Evolutionary conservation across 2,888 invertebrate genomes (phyloP).

Genomic region (Corythucha ciliata): DNA sequence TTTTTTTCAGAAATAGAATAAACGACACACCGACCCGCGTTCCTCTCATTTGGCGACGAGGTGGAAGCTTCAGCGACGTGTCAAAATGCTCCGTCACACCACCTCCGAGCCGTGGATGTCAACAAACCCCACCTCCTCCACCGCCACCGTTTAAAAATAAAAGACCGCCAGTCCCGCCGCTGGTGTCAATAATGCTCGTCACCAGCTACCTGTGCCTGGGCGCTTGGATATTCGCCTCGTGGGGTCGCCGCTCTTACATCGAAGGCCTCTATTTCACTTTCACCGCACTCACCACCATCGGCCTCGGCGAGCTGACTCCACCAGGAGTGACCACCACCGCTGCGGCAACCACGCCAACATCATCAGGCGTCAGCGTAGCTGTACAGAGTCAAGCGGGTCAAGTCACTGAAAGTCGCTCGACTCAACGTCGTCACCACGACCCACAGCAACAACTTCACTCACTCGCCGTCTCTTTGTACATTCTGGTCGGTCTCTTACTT

Average conservation of each 20-base stretch:
- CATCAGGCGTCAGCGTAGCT: too few species aligned
- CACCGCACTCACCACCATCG: conserved; percentile 69
- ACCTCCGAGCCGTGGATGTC: too few species aligned
- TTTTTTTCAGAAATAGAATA: conserved; percentile 42
- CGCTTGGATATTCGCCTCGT: conserved; percentile 66
- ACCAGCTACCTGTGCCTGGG: conserved; percentile 65
- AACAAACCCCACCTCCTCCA: conserved; percentile 21
- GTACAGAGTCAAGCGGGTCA: too few species aligned
- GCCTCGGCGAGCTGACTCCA: conserved; percentile 66
- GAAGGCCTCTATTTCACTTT: conserved; percentile 80
- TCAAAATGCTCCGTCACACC: conserved; percentile 22
- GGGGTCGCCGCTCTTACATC: conserved; percentile 65
- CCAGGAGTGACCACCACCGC: conserved; percentile 41
- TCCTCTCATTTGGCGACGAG: conserved; percentile 56
- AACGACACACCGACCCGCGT: conserved; percentile 69
- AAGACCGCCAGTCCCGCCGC: conserved; percentile 50
- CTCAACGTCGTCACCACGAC: conserved; percentile 42
- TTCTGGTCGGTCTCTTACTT: conserved; percentile 66
- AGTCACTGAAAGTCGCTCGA: conserved; percentile 16
- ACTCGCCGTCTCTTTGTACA: conserved; percentile 68
- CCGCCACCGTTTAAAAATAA: too few species aligned
- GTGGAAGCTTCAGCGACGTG: conserved; percentile 20
- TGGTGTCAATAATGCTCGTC: conserved; percentile 56
- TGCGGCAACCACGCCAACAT: conserved; percentile 5
- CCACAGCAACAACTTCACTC: conserved; percentile 52